phyloP scores from a whole-genome alignment of 2,797 vertebrate genomes.

The Hephaestus fuliginosus region DNA sequence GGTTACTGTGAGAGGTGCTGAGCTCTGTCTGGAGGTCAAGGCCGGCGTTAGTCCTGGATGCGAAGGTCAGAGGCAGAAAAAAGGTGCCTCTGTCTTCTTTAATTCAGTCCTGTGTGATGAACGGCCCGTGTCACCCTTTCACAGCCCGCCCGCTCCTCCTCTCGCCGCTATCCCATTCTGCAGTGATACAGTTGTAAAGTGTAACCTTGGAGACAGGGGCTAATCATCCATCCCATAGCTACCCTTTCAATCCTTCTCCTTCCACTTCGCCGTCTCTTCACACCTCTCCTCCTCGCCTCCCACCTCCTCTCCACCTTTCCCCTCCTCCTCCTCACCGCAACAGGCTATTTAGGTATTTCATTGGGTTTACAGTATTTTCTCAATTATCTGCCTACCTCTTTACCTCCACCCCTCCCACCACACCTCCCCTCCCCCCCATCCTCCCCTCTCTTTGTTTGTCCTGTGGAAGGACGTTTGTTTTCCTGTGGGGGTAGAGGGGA shows the following conservation, averaged over 20 bases:
- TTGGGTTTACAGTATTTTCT: conserved; percentile 69
- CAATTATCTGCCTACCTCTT: conserved; percentile 60
- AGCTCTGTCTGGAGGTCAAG: conserved; percentile 71
- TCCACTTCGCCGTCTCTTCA: conserved; percentile 39
- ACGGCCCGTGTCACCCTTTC: conserved; percentile 59
- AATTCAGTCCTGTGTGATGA: conserved; percentile 64
- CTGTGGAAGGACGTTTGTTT: conserved; percentile 86
- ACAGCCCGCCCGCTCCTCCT: not conserved
- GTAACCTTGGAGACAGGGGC: conserved; percentile 84
- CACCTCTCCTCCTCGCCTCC: conserved; percentile 36
- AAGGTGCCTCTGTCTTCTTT: conserved; percentile 62
- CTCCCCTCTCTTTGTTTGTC: conserved; percentile 79
- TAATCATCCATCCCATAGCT: conserved; percentile 82
- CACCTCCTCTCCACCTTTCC: conserved; percentile 37
- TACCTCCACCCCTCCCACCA: conserved; percentile 21
- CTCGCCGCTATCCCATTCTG: conserved; percentile 36
- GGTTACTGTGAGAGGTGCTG: conserved; percentile 30
- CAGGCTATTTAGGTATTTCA: conserved; percentile 64
- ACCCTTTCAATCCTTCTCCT: conserved; percentile 71
- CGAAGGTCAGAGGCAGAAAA: conserved; percentile 69
- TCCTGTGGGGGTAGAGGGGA: conserved; percentile 80
- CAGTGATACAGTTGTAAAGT: conserved; percentile 79
- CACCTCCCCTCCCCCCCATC: not conserved
- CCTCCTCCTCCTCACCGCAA: conserved; percentile 37
- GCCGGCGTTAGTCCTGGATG: conserved; percentile 47